Conservation (phyloP, 2,888 invertebrate genomes). For the Tenthredo notha region DNA sequence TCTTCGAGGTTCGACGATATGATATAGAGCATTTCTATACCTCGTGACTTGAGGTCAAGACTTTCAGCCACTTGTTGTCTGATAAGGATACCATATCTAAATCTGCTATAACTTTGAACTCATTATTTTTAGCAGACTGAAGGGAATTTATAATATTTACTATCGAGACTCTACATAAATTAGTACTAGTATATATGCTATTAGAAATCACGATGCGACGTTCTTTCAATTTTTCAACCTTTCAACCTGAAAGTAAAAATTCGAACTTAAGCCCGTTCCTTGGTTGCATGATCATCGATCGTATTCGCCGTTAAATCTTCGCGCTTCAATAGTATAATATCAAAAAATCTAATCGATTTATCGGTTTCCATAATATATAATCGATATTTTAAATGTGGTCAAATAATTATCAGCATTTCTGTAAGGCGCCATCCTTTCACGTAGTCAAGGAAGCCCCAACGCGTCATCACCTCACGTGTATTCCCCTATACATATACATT, state of each 20-base stretch:
- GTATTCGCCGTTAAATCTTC: not conserved
- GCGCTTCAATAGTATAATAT: not conserved
- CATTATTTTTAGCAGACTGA: not conserved
- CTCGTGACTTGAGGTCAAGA: not conserved
- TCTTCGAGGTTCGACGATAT: not conserved
- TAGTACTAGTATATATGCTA: not conserved
- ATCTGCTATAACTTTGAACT: not conserved
- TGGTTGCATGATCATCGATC: not conserved
- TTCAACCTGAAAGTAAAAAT: not conserved
- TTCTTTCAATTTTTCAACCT: not conserved
- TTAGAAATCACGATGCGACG: not conserved
- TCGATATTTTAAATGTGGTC: not conserved
- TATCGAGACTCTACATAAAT: not conserved
- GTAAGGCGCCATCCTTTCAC: conserved; percentile 3
- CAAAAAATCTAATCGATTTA: not conserved
- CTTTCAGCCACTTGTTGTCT: not conserved
- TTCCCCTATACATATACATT: not conserved
- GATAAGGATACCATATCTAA: not conserved
- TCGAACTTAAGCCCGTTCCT: not conserved
- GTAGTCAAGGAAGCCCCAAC: conserved; percentile 8
- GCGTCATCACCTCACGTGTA: conserved; percentile 28
- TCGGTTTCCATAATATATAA: not conserved
- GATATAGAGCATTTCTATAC: not conserved
- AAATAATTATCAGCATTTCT: not conserved
- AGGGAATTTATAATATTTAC: not conserved